phyloP scores from a whole-genome alignment of 2,113 vertebrate species.

The Hemibagrus wyckioides region DNA sequence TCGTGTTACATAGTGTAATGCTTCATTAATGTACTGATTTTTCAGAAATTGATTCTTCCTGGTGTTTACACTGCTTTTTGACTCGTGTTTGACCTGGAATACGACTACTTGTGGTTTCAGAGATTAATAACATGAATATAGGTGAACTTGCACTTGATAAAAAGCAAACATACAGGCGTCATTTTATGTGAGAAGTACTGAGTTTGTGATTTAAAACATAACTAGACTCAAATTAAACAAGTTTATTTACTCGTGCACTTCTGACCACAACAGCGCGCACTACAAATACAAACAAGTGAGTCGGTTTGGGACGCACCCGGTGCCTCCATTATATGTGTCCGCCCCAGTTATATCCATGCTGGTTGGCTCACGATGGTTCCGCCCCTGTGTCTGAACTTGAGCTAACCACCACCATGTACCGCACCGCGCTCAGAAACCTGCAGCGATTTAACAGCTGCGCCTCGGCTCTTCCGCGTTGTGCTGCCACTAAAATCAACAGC shows the following conservation, averaged over 20 bases:
- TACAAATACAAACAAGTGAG: background rate
- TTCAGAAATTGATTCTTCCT: background rate
- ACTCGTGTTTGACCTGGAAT: too few species aligned
- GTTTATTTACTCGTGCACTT: background rate
- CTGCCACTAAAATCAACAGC: slow-evolving; percentile 35
- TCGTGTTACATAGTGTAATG: background rate
- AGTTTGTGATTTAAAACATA: background rate
- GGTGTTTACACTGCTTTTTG: background rate
- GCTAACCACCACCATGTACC: slow-evolving; percentile 71
- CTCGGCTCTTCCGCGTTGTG: slow-evolving; percentile 55
- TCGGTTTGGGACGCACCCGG: background rate
- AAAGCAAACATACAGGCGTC: background rate
- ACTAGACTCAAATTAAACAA: background rate
- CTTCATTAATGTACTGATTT: background rate
- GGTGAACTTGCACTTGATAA: too few species aligned
- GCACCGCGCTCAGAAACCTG: slow-evolving; percentile 62
- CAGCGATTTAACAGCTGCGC: slow-evolving; percentile 67
- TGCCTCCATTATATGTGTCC: slow-evolving; percentile 48
- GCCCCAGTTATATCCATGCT: slow-evolving; percentile 38
- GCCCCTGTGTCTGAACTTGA: slow-evolving; percentile 25
- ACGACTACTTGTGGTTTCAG: background rate
- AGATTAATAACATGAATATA: too few species aligned
- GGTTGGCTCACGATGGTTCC: slow-evolving; percentile 58
- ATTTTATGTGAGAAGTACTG: background rate
- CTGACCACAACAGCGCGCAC: background rate